These are phyloP conservation scores for Hippoglossus stenolepis DNA, from an alignment of 2,113 vertebrate genomes.

Conservation along the genomic window DNA sequence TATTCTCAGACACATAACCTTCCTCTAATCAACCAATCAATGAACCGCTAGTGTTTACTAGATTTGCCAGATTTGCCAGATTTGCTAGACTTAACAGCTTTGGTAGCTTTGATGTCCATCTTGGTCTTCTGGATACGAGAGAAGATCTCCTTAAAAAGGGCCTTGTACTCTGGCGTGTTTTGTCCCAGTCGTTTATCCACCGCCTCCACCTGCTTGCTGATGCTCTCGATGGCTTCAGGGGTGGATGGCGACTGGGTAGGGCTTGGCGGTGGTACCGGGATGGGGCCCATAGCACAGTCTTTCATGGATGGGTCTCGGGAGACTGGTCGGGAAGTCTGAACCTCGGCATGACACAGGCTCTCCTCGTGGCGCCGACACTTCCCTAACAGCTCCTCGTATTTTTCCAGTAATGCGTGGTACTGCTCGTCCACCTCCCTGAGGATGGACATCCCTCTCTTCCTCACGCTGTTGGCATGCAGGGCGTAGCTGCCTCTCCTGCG, in stretches of 20 bases:
- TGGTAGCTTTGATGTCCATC: slow-evolving; percentile 92
- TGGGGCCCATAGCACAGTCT: slow-evolving; percentile 86
- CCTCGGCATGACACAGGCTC: slow-evolving; percentile 88
- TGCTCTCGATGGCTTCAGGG: slow-evolving; percentile 87
- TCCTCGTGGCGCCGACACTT: slow-evolving; percentile 94
- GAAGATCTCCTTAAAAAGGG: slow-evolving; percentile 99
- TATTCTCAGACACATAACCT: not conserved
- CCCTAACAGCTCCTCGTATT: slow-evolving; percentile 95
- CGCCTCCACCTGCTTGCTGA: slow-evolving; percentile 92
- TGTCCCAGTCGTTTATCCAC: slow-evolving; percentile 95
- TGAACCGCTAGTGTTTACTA: slow-evolving; percentile 61
- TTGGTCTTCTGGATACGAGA: slow-evolving; percentile 98
- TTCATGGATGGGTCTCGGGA: slow-evolving; percentile 95
- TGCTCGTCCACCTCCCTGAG: slow-evolving; percentile 98
- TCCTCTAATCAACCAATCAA: not conserved
- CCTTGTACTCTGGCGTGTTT: slow-evolving; percentile 97
- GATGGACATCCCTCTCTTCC: slow-evolving; percentile 96
- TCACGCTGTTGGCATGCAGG: slow-evolving; percentile 92
- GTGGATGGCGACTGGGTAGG: slow-evolving; percentile 83
- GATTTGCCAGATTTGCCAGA: slow-evolving; percentile 80
- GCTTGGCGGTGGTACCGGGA: slow-evolving; percentile 73
- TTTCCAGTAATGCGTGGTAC: slow-evolving; percentile 96
- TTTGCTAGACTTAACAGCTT: slow-evolving; percentile 76
- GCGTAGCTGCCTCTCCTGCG: slow-evolving; percentile 91
- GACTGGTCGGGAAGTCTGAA: slow-evolving; percentile 95